phyloP scores from a whole-genome alignment of 2,113 vertebrate species.

The Lota lota region DNA sequence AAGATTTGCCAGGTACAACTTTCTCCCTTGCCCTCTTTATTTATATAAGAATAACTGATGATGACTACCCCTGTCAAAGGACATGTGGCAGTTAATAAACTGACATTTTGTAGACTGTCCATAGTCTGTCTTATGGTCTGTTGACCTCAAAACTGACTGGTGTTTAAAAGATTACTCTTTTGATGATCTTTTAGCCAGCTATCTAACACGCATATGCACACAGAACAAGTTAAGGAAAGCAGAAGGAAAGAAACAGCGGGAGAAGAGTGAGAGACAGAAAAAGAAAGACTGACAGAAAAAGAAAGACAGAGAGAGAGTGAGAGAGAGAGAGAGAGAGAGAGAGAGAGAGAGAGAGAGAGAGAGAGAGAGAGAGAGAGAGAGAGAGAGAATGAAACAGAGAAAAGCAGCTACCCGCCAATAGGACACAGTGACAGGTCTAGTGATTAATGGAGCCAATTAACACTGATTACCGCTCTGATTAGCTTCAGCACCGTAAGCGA shows the following conservation, averaged over 20 bases:
- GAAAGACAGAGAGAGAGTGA: background rate
- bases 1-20: too few species aligned
- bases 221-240: too few species aligned
- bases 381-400: background rate
- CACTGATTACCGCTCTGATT: conserved; percentile 65
- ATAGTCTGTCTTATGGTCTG: too few species aligned
- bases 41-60: too few species aligned
- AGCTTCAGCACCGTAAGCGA: conserved; percentile 47
- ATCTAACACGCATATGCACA: conserved; percentile 8
- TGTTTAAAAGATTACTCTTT: background rate
- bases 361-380: conserved; percentile 1
- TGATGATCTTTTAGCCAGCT: background rate
- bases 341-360: background rate
- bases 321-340: background rate
- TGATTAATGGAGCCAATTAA: conserved; percentile 72
- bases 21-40: too few species aligned
- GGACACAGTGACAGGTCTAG: conserved; percentile 49
- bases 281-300: background rate
- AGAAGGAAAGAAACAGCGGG: background rate
- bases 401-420: conserved; percentile 8
- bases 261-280: background rate
- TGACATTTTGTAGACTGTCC: too few species aligned
- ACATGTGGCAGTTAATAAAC: too few species aligned
- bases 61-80: too few species aligned
- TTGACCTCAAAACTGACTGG: background rate